A percentile compares a stretch with the other conserved stretches of the same genome.
Conservation (phyloP, 1,140 invertebrate species). For the Aphelinus atriplicis region DNA sequence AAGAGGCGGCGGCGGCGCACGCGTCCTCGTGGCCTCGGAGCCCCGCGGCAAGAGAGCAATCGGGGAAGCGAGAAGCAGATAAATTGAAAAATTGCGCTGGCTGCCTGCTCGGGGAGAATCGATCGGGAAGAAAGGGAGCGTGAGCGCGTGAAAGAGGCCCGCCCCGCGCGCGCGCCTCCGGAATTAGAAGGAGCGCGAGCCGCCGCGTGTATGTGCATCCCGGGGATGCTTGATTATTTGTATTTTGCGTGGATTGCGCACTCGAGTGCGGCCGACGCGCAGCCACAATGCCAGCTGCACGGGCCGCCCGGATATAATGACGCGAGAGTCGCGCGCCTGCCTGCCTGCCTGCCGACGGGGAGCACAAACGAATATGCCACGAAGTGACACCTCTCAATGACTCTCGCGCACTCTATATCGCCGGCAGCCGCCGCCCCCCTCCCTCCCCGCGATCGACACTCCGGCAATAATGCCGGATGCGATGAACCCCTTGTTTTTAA, state of each 20-base stretch:
- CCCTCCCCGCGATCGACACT: constrained; percentile 45
- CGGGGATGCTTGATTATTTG: constrained; percentile 59
- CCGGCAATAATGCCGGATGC: constrained; percentile 60
- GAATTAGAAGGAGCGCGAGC: constrained; percentile 1
- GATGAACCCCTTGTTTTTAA: constrained; percentile 65
- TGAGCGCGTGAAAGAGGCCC: neutral
- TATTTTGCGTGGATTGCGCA: constrained; percentile 56
- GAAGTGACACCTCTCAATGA: constrained; percentile 68
- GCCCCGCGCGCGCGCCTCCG: neutral
- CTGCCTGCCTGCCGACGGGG: constrained; percentile 32
- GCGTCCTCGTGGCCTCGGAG: neutral
- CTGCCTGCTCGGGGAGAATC: neutral
- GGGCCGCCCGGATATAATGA: constrained; percentile 54
- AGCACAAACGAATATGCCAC: constrained; percentile 67
- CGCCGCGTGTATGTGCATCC: too few species aligned
- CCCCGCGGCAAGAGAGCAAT: neutral
- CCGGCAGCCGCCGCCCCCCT: too few species aligned
- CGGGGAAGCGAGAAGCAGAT: neutral
- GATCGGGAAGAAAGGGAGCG: neutral
- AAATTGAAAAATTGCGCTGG: constrained; percentile 32
- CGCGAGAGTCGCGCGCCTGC: constrained; percentile 50
- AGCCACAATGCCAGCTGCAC: constrained; percentile 54
- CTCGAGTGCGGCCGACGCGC: constrained; percentile 60
- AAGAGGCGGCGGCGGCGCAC: neutral
- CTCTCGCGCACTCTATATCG: constrained; percentile 47